Evolutionary conservation across 1,140 invertebrate genomes (phyloP).

Genomic region (Capitella teleta): DNA sequence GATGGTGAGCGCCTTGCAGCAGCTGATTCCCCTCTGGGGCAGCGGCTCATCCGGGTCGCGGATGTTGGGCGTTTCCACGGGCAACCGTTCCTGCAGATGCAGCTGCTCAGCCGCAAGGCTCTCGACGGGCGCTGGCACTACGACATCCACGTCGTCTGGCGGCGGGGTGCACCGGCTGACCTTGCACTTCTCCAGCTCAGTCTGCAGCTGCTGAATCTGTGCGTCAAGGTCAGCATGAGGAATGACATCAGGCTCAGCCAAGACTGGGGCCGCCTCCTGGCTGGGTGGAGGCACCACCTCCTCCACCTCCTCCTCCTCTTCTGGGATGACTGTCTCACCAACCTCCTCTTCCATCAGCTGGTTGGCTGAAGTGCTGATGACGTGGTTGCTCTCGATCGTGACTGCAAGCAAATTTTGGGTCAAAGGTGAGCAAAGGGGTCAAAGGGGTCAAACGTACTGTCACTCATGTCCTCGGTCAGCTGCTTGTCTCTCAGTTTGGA

Average conservation of each 20-base stretch:
- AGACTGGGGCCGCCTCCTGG: background rate
- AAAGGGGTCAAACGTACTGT: background rate
- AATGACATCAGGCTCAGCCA: background rate
- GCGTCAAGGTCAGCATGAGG: conserved; percentile 9
- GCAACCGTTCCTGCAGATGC: background rate
- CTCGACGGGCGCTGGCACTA: background rate
- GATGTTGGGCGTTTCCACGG: background rate
- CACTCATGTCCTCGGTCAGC: background rate
- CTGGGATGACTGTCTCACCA: background rate
- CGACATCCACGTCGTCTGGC: background rate
- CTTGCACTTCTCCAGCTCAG: conserved; percentile 9
- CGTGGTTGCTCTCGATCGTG: background rate
- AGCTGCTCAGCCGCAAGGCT: background rate
- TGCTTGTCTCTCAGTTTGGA: background rate
- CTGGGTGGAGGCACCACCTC: too few relatives aligned
- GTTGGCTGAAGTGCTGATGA: too few relatives aligned
- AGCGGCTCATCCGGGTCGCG: background rate
- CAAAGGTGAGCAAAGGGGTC: too few relatives aligned
- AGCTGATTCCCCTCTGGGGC: background rate
- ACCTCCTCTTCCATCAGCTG: background rate
- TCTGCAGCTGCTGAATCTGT: conserved; percentile 12
- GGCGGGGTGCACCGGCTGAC: background rate
- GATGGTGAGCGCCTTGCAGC: conserved; percentile 1
- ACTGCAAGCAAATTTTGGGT: too few relatives aligned
- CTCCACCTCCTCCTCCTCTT: background rate